Base-by-base conservation (phyloP, 2,888 invertebrate genomes). In the Choristoneura rosaceana region DNA sequence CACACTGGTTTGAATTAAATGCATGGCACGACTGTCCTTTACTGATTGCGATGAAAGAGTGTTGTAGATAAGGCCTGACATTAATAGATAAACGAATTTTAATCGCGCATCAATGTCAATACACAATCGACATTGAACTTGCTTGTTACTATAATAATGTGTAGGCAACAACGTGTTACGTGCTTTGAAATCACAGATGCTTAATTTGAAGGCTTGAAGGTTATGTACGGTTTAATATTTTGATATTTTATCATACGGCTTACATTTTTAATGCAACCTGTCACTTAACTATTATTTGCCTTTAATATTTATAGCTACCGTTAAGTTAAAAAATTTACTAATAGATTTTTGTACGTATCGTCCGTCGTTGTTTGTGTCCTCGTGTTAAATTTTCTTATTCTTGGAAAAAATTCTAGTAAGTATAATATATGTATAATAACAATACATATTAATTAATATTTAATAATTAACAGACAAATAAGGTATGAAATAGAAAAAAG, bases 81-180 rank as follows among this genome's bases (percentile, higher is more conserved):
- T 74, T 67, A 65, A 74, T 77, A 81, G 83, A 85, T 84, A 87
- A 83, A 81, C 81, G 71, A 76, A 78, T 80, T 79, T 71, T 76
- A 79, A 80, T 78, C 77, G 78, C 74, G 71, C 76, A 81, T 82
- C 85, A 82, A 85, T 84, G 85, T 81, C 82, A 80, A 78, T 74
- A 79, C 75, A 75, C 76, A 77, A 78, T 79, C 77, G 79, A 80
- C 80, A 82, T 76, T 84, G 82, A 84, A 81, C 84, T 82, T 83
- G 82, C 80, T 81, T 79, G 82, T 79, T 75, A 63, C 58, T 63
- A 64, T 70, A 50, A 65, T 58, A 67, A 67, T 67, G 62, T 71
- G 38, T 64, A 59, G 59, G 63, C 62, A 61, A 55, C 47, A 58
- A 61, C 38, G 15, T 64, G 64, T 15, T 68, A 63, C 71, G 71